Evolutionary conservation across 2,888 invertebrate species (phyloP).

Genomic region (Drosophila lutescens): DNA sequence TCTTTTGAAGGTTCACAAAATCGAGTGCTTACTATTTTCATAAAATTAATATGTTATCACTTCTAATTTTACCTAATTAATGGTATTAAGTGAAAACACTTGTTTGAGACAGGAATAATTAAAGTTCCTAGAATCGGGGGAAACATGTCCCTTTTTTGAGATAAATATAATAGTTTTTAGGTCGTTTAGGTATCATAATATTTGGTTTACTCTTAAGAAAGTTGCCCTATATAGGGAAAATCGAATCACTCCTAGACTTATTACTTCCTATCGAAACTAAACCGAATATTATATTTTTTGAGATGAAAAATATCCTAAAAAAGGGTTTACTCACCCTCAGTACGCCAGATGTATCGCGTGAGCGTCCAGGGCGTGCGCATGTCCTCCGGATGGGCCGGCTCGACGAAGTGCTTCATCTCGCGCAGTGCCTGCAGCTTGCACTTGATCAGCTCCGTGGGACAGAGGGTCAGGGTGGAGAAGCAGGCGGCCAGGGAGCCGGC

Average conservation of each 20-base stretch:
- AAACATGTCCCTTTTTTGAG: too few species aligned
- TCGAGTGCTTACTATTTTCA: too few species aligned
- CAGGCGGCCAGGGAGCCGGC: slow-evolving; percentile 98
- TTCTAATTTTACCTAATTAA: too few species aligned
- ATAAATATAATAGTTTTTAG: too few species aligned
- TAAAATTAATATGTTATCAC: too few species aligned
- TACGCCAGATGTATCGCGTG: slow-evolving; percentile 74
- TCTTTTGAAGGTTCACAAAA: background rate
- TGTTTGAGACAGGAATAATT: too few species aligned
- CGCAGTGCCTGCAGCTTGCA: slow-evolving; percentile 97
- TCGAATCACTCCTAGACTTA: too few species aligned
- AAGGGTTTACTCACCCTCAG: slow-evolving; percentile 62
- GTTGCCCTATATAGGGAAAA: too few species aligned
- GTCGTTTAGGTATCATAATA: too few species aligned
- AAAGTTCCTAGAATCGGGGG: background rate
- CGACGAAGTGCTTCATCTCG: slow-evolving; percentile 86
- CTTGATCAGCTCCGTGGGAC: slow-evolving; percentile 98
- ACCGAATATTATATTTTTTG: background rate
- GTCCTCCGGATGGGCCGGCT: slow-evolving; percentile 49
- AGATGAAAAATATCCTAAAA: background rate
- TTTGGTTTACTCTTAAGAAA: too few species aligned
- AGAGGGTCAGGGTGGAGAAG: slow-evolving; percentile 97
- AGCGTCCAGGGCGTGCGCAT: slow-evolving; percentile 72
- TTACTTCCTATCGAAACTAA: background rate
- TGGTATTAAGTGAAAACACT: too few species aligned